Conservation (phyloP, 2,113 vertebrate species). For the Vombatus ursinus region DNA sequence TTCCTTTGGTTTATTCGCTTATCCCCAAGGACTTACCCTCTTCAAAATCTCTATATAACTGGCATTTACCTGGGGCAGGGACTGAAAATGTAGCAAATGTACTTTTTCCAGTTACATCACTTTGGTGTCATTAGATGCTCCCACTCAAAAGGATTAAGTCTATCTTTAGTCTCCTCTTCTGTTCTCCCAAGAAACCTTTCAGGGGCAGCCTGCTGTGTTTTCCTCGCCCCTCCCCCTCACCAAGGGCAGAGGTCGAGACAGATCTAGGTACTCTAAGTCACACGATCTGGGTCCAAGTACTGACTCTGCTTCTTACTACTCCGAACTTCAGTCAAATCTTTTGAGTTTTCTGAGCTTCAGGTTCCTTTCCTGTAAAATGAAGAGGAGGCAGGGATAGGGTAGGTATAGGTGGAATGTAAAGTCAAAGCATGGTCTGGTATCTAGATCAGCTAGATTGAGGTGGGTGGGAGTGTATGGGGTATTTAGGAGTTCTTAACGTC, state of each 20-base stretch:
- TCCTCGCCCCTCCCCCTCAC: neutral
- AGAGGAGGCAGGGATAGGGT: neutral
- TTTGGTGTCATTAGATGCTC: neutral
- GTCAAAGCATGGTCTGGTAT: neutral
- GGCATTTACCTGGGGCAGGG: neutral
- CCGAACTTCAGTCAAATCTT: neutral
- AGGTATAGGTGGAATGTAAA: neutral
- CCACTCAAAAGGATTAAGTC: neutral
- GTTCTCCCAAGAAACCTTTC: neutral
- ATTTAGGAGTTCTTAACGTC: no score
- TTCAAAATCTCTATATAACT: neutral
- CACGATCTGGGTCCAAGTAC: no score
- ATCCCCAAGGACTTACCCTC: neutral
- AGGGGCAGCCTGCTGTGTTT: neutral
- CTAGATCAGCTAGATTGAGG: neutral
- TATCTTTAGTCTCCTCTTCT: neutral
- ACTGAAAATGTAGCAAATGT: neutral
- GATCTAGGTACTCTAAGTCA: neutral
- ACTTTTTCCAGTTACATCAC: neutral
- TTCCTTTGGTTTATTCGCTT: neutral
- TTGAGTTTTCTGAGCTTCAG: neutral
- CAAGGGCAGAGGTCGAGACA: neutral
- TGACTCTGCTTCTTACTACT: neutral
- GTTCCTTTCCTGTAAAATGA: neutral
- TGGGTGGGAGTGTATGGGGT: neutral